A percentile compares a stretch with the other conserved stretches of the same genome.
phyloP scores from a whole-genome alignment of 1,140 invertebrate genomes.

The Choristoneura fumiferana region DNA sequence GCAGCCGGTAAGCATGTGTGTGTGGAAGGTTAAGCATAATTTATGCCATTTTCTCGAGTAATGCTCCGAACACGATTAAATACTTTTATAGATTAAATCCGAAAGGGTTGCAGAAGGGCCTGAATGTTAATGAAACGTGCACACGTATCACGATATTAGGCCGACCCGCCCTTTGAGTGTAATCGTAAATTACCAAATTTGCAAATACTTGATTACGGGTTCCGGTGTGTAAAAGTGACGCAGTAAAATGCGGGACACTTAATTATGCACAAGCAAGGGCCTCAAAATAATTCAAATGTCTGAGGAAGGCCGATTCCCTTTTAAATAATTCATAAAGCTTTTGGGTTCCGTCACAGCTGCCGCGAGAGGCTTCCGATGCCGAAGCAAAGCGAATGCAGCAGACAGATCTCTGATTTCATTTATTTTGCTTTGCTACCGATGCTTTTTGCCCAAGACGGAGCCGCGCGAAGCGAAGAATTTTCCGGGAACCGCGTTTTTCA shows the following conservation, averaged over 20 bases:
- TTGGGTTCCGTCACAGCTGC: conserved; percentile 39
- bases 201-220: conserved; percentile 22
- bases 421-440: neutral
- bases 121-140: conserved; percentile 7
- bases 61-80: too few relatives aligned
- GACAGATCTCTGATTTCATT: conserved; percentile 38
- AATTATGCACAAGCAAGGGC: conserved; percentile 46
- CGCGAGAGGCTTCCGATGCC: conserved; percentile 22
- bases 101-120: conserved; percentile 9
- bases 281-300: conserved; percentile 56
- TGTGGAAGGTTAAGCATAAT: too few relatives aligned
- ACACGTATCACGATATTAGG: conserved; percentile 9
- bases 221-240: conserved; percentile 31
- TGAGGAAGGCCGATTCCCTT: conserved; percentile 37
- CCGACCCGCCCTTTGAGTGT: neutral
- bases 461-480: too few relatives aligned
- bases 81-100: too few relatives aligned
- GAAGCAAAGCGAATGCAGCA: conserved; percentile 27
- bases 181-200: conserved; percentile 27
- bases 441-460: too few relatives aligned
- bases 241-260: conserved; percentile 39
- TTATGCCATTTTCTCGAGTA: too few relatives aligned
- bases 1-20: too few relatives aligned
- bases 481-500: too few relatives aligned
- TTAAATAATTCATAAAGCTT: conserved; percentile 56